Percentiles rank a stretch among this genome's conserved stretches.
These are phyloP conservation scores for Brevipalpus yothersi DNA, from an alignment of 1,140 invertebrate genomes.

Conservation along the genomic window DNA sequence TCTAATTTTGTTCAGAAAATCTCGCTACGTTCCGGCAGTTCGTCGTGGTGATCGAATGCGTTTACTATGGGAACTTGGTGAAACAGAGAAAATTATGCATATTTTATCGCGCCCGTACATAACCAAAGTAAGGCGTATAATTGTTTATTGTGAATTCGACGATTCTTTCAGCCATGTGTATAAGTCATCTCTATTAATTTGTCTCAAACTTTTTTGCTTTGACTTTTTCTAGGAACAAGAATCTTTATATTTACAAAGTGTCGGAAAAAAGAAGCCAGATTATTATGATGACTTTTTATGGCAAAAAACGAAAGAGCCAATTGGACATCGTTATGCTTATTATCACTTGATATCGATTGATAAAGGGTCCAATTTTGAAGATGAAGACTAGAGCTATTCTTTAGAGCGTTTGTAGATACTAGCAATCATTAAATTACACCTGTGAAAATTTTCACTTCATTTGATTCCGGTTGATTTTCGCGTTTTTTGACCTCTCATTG, in stretches of 20 bases:
- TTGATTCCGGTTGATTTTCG: no score
- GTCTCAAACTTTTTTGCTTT: background rate
- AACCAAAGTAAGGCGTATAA: background rate
- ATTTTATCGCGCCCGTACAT: background rate
- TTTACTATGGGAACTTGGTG: background rate
- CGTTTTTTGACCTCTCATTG: no score
- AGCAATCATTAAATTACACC: no score
- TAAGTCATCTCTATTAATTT: background rate
- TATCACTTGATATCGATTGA: constrained; percentile 6
- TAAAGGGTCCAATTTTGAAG: constrained; percentile 17
- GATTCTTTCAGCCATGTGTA: background rate
- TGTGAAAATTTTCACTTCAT: no score
- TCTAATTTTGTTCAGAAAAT: background rate
- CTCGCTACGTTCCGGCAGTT: background rate
- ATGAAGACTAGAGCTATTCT: background rate
- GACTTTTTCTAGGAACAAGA: background rate
- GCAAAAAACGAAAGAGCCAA: background rate
- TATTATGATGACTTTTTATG: background rate
- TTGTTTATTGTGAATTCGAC: background rate
- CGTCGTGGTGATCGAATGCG: background rate
- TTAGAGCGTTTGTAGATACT: no score
- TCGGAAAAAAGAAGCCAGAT: background rate
- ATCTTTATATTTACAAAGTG: background rate
- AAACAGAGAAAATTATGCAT: background rate
- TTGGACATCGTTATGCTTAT: background rate